Evolutionary conservation across 37 sponge, comb jelly and placozoan genomes (phyloP).

Genomic region (Mnemiopsis leidyi): DNA sequence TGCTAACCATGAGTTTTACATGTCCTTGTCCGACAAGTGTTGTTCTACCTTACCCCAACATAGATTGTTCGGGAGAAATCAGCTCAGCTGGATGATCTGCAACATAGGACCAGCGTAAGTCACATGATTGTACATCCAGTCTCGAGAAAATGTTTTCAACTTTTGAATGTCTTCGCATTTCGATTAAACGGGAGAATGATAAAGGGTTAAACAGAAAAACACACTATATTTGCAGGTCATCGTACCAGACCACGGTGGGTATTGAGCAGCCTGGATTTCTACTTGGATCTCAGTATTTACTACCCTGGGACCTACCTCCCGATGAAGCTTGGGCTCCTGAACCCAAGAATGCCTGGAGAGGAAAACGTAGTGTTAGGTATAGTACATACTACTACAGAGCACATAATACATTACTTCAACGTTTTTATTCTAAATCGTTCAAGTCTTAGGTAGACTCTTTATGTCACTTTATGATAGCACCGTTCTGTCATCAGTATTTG

Average conservation of each 20-base stretch:
- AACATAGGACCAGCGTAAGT: constrained; percentile 15
- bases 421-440: too few species aligned
- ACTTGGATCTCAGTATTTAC: not conserved
- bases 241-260: not conserved
- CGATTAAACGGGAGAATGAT: too few species aligned
- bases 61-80: not conserved
- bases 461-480: too few species aligned
- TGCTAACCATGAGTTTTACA: constrained; percentile 37
- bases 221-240: too few species aligned
- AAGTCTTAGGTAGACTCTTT: too few species aligned
- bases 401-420: too few species aligned
- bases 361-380: not conserved
- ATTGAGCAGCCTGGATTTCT: constrained; percentile 49
- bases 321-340: not conserved
- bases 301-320: constrained; percentile 1
- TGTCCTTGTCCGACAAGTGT: not conserved
- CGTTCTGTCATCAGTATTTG: too few species aligned
- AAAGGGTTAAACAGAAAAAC: too few species aligned
- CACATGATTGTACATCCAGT: too few species aligned
- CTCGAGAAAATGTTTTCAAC: too few species aligned
- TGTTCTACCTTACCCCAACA: not conserved
- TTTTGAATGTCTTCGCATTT: too few species aligned
- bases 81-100: not conserved
- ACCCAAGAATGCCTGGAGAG: not conserved
- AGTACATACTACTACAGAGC: too few species aligned